Percentiles rank a stretch among this genome's conserved stretches.
These are phyloP conservation scores for Andrena marginata DNA, from an alignment of 2,888 invertebrate genomes.

Conservation along the genomic window DNA sequence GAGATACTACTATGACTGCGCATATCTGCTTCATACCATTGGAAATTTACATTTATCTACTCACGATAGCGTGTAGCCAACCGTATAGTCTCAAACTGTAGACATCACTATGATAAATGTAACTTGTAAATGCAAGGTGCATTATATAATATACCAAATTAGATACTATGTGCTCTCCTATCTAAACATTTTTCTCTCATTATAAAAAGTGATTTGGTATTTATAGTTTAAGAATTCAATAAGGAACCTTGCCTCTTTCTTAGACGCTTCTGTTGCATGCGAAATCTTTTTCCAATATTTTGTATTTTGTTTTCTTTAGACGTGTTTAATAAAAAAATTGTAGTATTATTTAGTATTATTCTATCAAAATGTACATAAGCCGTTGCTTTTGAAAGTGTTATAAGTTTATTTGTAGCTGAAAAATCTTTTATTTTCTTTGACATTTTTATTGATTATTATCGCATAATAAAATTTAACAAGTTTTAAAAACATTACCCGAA, in stretches of 20 bases:
- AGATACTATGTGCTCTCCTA: too few relatives aligned
- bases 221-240: not conserved
- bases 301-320: too few relatives aligned
- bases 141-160: not conserved
- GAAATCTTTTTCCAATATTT: not conserved
- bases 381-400: too few relatives aligned
- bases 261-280: not conserved
- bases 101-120: conserved; percentile 1
- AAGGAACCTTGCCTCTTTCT: too few relatives aligned
- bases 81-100: not conserved
- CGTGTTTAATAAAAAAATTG: too few relatives aligned
- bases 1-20: not conserved
- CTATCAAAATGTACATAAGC: too few relatives aligned
- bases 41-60: conserved; percentile 3
- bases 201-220: not conserved
- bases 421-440: too few relatives aligned
- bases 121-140: not conserved
- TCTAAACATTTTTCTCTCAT: not conserved
- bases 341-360: too few relatives aligned
- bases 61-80: not conserved
- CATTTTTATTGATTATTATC: too few relatives aligned
- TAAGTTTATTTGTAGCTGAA: too few relatives aligned
- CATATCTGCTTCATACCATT: not conserved
- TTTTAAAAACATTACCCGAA: too few relatives aligned
- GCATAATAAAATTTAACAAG: too few relatives aligned